Evolutionary conservation across 2,888 invertebrate genomes (phyloP).

Genomic region (Synergus gifuensis): DNA sequence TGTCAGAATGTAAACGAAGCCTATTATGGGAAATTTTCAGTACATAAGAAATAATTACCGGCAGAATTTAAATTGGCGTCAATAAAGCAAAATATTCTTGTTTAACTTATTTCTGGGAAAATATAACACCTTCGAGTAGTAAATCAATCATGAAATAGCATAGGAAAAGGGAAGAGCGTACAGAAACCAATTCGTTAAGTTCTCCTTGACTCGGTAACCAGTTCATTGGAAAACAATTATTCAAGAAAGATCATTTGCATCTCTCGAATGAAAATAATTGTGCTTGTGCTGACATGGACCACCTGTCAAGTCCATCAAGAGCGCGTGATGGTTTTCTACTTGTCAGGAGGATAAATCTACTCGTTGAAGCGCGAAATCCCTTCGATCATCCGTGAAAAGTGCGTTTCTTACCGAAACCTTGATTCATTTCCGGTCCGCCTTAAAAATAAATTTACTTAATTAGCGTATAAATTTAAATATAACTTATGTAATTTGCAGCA

Average conservation of each 20-base stretch:
- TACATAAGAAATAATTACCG: too few species aligned
- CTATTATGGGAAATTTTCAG: too few species aligned
- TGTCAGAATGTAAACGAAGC: too few species aligned
- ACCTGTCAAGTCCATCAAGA: conserved; percentile 1
- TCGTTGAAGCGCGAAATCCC: conserved; percentile 48
- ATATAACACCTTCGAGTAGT: too few species aligned
- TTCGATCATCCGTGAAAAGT: conserved; percentile 47
- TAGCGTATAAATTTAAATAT: too few species aligned
- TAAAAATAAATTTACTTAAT: background rate
- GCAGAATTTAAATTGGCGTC: too few species aligned
- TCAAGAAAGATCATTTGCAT: background rate
- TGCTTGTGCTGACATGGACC: conserved; percentile 20
- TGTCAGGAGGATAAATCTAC: conserved; percentile 45
- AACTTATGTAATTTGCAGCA: too few species aligned
- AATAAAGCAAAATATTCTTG: too few species aligned
- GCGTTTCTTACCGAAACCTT: conserved; percentile 40
- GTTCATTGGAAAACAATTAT: background rate
- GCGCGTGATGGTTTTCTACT: conserved; percentile 6
- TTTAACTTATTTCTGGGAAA: too few species aligned
- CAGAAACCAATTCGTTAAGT: background rate
- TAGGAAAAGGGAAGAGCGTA: background rate
- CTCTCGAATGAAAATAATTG: conserved; percentile 1
- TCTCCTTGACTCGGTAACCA: too few species aligned
- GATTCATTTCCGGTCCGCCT: conserved; percentile 16
- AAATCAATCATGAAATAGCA: background rate